Evolutionary conservation across 2,888 invertebrate species (phyloP).

Genomic region (Mellilla xanthometata): DNA sequence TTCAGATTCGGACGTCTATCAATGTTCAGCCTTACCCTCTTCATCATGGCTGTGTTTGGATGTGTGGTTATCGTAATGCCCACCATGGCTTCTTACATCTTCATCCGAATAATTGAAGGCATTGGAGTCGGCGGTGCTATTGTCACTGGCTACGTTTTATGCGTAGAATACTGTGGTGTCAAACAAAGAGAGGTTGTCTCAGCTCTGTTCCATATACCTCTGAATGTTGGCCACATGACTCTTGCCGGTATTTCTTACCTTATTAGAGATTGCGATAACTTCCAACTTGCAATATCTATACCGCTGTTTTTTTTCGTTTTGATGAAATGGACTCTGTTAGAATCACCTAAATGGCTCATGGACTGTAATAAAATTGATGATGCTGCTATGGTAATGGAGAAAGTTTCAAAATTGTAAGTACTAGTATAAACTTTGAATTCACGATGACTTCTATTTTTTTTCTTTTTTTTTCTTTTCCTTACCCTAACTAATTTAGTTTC

Average conservation of each 20-base stretch:
- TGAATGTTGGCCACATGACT: conserved; percentile 56
- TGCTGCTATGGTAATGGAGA: conserved; percentile 52
- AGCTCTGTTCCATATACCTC: conserved; percentile 58
- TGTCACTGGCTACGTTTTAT: conserved; percentile 58
- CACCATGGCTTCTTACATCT: conserved; percentile 38
- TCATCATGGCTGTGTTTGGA: conserved; percentile 46
- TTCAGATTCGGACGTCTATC: conserved; percentile 58
- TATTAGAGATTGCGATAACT: conserved; percentile 52
- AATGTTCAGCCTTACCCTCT: conserved; percentile 41
- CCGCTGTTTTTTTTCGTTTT: conserved; percentile 50
- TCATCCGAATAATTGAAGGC: conserved; percentile 60
- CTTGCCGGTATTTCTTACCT: conserved; percentile 59
- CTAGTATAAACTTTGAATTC: no score
- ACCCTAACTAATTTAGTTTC: no score
- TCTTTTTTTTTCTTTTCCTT: no score
- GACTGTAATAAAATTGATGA: conserved; percentile 48
- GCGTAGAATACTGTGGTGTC: conserved; percentile 57
- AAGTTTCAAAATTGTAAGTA: conserved; percentile 56
- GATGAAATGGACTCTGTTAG: conserved; percentile 45
- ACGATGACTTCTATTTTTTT: no score
- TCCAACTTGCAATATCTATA: conserved; percentile 56
- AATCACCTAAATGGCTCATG: conserved; percentile 69
- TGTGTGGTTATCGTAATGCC: conserved; percentile 54
- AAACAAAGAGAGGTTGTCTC: conserved; percentile 54
- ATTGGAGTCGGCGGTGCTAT: conserved; percentile 58